Evolutionary conservation across 2,113 vertebrate species (phyloP).

Genomic region (Mesembrinibis cayennensis): DNA sequence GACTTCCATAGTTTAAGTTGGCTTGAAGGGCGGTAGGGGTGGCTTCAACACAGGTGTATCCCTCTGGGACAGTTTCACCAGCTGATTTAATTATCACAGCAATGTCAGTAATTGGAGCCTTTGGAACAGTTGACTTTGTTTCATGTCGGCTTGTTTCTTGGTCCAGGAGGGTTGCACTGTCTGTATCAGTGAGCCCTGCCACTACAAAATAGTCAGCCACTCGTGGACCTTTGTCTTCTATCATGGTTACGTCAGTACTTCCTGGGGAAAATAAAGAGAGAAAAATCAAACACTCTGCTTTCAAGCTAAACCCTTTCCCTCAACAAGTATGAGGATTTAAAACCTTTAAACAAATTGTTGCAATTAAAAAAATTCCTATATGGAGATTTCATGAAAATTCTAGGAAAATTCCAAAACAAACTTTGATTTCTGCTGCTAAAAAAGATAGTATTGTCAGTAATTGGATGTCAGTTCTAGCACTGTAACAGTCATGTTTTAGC

Average conservation of each 20-base stretch:
- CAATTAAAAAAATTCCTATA: neutral
- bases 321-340: neutral
- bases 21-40: constrained; percentile 91
- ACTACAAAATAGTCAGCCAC: constrained; percentile 99
- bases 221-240: constrained; percentile 95
- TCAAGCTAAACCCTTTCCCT: neutral
- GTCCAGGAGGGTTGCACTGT: constrained; percentile 88
- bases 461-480: neutral
- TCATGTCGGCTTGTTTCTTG: constrained; percentile 88
- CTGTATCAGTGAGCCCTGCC: constrained; percentile 93
- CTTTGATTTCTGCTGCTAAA: neutral
- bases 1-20: constrained; percentile 96
- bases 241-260: constrained; percentile 80
- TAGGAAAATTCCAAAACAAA: neutral
- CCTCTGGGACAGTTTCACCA: constrained; percentile 93
- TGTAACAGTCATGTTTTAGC: neutral
- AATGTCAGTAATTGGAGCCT: constrained; percentile 93
- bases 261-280: constrained; percentile 50
- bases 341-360: neutral
- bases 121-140: constrained; percentile 88
- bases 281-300: constrained; percentile 1
- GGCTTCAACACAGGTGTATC: constrained; percentile 92
- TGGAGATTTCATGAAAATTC: neutral
- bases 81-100: constrained; percentile 93
- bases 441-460: neutral